A percentile compares a stretch with the other conserved stretches of the same genome.
These are phyloP conservation scores for Drosophila histrio DNA, from an alignment of 2,888 invertebrate species.

Conservation along the genomic window DNA sequence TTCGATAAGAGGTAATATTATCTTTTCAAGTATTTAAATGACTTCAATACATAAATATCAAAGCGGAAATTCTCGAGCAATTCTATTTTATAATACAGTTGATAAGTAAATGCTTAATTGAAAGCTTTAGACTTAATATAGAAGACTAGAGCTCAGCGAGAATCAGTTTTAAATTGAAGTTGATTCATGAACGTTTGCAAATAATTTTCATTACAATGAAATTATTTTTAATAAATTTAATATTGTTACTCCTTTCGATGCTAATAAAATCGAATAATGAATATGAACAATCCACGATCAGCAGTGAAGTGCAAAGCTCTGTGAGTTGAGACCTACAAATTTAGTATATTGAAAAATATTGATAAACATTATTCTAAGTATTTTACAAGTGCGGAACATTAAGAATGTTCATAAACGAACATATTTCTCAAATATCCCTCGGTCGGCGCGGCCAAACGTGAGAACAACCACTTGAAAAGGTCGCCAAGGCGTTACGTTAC, in stretches of 20 bases:
- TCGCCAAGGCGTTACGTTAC: no score
- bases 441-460: no score
- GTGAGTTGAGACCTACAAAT: no score
- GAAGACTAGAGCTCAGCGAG: neutral
- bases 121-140: neutral
- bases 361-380: no score
- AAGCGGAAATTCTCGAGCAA: no score
- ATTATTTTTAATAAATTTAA: neutral
- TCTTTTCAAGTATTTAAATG: neutral
- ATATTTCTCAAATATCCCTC: no score
- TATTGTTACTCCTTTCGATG: neutral
- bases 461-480: no score
- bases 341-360: no score
- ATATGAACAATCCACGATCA: neutral
- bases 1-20: no score
- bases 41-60: no score
- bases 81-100: neutral
- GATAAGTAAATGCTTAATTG: neutral
- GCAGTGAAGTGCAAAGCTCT: neutral
- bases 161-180: neutral
- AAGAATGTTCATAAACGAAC: no score
- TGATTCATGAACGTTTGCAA: neutral
- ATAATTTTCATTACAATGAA: neutral
- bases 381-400: no score
- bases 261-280: neutral